These are phyloP conservation scores for Sylvilagus bachmani DNA, from an alignment of 2,113 vertebrate genomes.

Conservation along the genomic window DNA sequence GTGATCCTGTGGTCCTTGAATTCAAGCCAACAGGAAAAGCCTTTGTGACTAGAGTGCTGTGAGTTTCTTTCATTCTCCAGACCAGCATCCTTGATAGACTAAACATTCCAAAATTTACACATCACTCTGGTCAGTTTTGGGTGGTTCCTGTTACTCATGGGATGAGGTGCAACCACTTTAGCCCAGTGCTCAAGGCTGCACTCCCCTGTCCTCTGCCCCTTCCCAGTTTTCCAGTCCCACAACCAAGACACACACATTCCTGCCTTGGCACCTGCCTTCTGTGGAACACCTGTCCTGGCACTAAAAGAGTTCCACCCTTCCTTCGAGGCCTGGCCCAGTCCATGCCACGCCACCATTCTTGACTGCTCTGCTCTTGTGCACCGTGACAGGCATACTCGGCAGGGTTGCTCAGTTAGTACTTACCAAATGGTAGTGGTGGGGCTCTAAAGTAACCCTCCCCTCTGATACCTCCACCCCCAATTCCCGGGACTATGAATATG, in stretches of 20 bases:
- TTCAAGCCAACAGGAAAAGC: neutral
- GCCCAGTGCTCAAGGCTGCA: neutral
- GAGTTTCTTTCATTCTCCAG: neutral
- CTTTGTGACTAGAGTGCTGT: too few relatives aligned
- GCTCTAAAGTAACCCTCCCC: neutral
- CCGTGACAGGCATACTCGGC: neutral
- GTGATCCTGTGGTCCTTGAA: neutral
- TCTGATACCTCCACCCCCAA: neutral
- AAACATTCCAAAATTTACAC: neutral
- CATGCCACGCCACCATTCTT: neutral
- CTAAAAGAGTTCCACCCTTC: neutral
- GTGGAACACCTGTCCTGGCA: neutral
- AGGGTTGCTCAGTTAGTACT: neutral
- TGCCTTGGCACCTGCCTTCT: neutral
- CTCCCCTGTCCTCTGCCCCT: neutral
- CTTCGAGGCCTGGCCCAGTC: neutral
- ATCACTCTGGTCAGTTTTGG: neutral
- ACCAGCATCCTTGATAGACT: neutral
- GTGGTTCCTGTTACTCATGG: neutral
- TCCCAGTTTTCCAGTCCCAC: neutral
- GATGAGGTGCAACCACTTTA: neutral
- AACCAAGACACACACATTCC: neutral
- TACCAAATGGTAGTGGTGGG: neutral
- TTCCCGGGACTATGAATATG: neutral
- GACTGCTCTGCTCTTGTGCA: neutral